Evolutionary conservation across 2,888 invertebrate genomes (phyloP).

Genomic region (Oxyteleia sp.): DNA sequence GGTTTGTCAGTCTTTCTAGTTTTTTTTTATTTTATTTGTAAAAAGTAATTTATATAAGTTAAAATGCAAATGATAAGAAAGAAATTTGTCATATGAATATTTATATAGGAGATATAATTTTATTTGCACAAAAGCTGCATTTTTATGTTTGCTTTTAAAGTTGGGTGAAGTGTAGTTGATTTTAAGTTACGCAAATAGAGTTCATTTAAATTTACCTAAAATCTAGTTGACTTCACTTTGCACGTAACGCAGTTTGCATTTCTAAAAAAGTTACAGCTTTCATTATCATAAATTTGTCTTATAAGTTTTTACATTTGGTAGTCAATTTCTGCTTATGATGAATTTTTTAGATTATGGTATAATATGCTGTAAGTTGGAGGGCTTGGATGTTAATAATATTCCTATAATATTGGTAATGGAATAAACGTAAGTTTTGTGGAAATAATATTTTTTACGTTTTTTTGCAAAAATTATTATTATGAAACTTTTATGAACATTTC

Average conservation of each 20-base stretch:
- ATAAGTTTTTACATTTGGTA: too few species aligned
- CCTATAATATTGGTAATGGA: too few species aligned
- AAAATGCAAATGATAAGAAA: background rate
- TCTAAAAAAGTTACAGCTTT: slow-evolving; percentile 35
- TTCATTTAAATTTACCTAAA: slow-evolving; percentile 47
- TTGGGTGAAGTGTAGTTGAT: slow-evolving; percentile 4
- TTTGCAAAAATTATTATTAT: too few species aligned
- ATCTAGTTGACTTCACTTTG: slow-evolving; percentile 35
- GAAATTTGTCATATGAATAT: background rate
- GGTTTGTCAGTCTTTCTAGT: too few species aligned
- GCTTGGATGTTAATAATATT: too few species aligned
- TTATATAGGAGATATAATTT: background rate
- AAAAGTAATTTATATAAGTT: background rate
- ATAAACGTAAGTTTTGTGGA: too few species aligned
- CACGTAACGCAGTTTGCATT: slow-evolving; percentile 41
- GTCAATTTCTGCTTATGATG: too few species aligned
- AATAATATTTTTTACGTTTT: too few species aligned
- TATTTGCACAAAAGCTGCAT: background rate
- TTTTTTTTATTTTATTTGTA: too few species aligned
- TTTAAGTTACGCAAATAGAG: slow-evolving; percentile 39
- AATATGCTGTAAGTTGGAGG: too few species aligned
- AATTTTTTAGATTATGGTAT: too few species aligned
- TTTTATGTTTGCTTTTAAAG: slow-evolving; percentile 19
- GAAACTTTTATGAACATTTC: too few species aligned
- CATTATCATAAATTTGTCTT: slow-evolving; percentile 36